Percentiles rank a stretch among this genome's conserved stretches.
Conservation (phyloP, 2,888 invertebrate species). For the Diarsia dahlii region DNA sequence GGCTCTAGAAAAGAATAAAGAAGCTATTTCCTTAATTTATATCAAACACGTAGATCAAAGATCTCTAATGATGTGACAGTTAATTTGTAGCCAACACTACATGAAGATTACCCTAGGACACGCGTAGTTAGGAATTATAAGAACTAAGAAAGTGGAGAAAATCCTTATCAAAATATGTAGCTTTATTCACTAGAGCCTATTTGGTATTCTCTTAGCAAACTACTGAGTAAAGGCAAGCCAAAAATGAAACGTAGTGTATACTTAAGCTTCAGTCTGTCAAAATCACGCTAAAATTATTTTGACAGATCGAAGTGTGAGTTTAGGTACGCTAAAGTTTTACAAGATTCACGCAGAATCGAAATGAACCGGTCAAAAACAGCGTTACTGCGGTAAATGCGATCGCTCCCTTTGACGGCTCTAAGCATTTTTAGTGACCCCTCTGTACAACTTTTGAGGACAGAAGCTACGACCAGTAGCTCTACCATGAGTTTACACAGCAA, state of each 20-base stretch:
- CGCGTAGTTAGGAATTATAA: slow-evolving; percentile 46
- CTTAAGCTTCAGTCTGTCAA: too few relatives aligned
- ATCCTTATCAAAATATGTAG: slow-evolving; percentile 38
- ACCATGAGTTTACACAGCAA: too few relatives aligned
- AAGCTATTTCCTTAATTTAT: not conserved
- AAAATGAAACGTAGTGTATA: too few relatives aligned
- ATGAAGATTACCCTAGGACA: slow-evolving; percentile 25
- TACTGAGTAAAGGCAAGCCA: not conserved
- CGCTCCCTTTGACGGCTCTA: not conserved
- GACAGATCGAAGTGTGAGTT: too few relatives aligned
- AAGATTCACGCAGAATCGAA: too few relatives aligned
- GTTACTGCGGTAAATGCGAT: too few relatives aligned
- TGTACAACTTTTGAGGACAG: too few relatives aligned
- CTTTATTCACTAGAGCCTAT: not conserved
- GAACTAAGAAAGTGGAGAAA: slow-evolving; percentile 52
- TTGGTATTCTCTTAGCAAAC: slow-evolving; percentile 31
- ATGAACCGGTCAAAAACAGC: too few relatives aligned
- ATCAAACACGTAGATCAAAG: not conserved
- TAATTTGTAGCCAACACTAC: slow-evolving; percentile 29
- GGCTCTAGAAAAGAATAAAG: not conserved
- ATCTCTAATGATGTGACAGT: slow-evolving; percentile 26
- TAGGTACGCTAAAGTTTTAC: too few relatives aligned
- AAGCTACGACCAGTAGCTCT: too few relatives aligned
- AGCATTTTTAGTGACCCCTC: not conserved
- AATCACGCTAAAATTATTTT: too few relatives aligned